A percentile compares a stretch with the other conserved stretches of the same genome.
Conservation (phyloP, 2,888 invertebrate species). For the Drosophila rubida region DNA sequence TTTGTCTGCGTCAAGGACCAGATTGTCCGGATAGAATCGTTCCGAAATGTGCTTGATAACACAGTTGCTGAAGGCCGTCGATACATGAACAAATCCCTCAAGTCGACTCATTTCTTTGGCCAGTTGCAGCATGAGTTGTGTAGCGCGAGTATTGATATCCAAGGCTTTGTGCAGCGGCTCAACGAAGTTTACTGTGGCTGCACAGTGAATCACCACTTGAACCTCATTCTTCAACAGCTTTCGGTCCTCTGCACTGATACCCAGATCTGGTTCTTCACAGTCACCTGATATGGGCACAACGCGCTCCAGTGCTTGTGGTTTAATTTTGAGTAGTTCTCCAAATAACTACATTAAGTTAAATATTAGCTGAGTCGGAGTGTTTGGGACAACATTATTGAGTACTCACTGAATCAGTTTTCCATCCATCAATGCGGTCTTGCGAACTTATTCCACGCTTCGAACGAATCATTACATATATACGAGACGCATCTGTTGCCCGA, state of each 20-base stretch:
- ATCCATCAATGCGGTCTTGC: constrained; percentile 88
- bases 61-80: constrained; percentile 90
- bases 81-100: constrained; percentile 87
- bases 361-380: no score
- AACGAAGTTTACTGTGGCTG: constrained; percentile 93
- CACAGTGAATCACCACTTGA: constrained; percentile 92
- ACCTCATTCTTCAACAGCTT: constrained; percentile 72
- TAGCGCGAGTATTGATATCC: constrained; percentile 89
- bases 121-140: constrained; percentile 87
- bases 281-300: constrained; percentile 84
- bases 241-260: constrained; percentile 82
- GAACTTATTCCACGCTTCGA: constrained; percentile 88
- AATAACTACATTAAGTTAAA: constrained; percentile 4
- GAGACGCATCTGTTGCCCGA: constrained; percentile 86
- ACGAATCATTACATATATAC: constrained; percentile 86
- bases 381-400: neutral
- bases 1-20: constrained; percentile 78
- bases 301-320: constrained; percentile 76
- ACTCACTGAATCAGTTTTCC: constrained; percentile 89
- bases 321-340: constrained; percentile 47
- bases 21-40: constrained; percentile 80
- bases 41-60: constrained; percentile 82
- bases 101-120: constrained; percentile 86
- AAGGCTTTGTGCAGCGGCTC: constrained; percentile 89
- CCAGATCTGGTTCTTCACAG: constrained; percentile 81